These are phyloP conservation scores for Leptopilina myrica DNA, from an alignment of 2,888 invertebrate genomes.

Conservation along the genomic window DNA sequence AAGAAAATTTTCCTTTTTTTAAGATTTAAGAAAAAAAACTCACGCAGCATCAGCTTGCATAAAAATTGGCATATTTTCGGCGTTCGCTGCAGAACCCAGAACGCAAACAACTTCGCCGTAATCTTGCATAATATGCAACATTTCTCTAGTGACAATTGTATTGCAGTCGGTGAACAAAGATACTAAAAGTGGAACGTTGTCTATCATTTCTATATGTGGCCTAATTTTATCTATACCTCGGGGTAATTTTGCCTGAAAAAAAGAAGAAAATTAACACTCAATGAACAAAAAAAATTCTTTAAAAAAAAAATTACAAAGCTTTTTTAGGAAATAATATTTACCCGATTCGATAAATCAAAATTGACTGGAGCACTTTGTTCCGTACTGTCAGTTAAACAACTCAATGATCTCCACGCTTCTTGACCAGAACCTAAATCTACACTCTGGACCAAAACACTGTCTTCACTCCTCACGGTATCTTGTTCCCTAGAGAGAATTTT, in stretches of 20 bases:
- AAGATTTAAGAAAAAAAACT: slow-evolving; percentile 52
- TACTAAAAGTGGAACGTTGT: slow-evolving; percentile 97
- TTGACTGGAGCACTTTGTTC: slow-evolving; percentile 94
- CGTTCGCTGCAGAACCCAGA: slow-evolving; percentile 93
- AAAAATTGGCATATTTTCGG: slow-evolving; percentile 93
- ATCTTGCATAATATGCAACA: slow-evolving; percentile 97
- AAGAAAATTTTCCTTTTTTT: neutral
- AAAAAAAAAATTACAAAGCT: too few species aligned
- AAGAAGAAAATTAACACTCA: neutral
- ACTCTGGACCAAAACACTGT: slow-evolving; percentile 76
- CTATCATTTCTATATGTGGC: slow-evolving; percentile 95
- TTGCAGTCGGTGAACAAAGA: slow-evolving; percentile 99
- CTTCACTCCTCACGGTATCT: slow-evolving; percentile 73
- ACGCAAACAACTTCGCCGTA: slow-evolving; percentile 97
- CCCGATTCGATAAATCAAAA: slow-evolving; percentile 95
- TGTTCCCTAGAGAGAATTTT: slow-evolving; percentile 52
- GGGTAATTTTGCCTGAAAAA: slow-evolving; percentile 90
- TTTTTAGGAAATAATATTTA: slow-evolving; percentile 70
- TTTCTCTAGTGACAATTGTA: slow-evolving; percentile 91
- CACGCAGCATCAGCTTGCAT: slow-evolving; percentile 95
- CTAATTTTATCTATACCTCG: slow-evolving; percentile 97
- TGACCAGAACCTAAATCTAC: slow-evolving; percentile 78
- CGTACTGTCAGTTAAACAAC: slow-evolving; percentile 92
- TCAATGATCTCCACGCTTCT: slow-evolving; percentile 89
- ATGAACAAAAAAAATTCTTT: neutral